Conservation (phyloP, 2,888 invertebrate genomes). For the Rutpela maculata region DNA sequence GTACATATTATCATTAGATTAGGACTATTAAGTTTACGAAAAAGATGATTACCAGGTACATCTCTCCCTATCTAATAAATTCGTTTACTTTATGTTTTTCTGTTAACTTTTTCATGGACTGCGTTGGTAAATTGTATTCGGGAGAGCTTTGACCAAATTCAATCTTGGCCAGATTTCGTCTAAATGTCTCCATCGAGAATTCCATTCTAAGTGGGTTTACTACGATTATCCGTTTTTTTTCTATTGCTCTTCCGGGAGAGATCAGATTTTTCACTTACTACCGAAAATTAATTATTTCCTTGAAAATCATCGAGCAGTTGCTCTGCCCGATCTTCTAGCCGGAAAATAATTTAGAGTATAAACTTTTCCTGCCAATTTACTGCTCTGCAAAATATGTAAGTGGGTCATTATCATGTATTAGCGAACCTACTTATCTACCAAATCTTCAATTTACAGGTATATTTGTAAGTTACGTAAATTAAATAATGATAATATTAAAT, state of each 20-base stretch:
- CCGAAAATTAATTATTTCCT: conserved; percentile 20
- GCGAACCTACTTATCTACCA: background rate
- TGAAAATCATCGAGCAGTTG: background rate
- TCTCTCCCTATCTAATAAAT: background rate
- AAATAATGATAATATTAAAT: too few species aligned
- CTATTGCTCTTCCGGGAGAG: conserved; percentile 13
- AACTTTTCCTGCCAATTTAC: background rate
- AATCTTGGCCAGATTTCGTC: conserved; percentile 34
- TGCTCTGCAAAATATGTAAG: background rate
- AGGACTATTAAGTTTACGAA: too few species aligned
- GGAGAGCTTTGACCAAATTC: conserved; percentile 26
- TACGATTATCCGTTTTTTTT: conserved; percentile 26
- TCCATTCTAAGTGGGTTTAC: conserved; percentile 20
- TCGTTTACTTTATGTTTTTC: conserved; percentile 1
- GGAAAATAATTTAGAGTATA: background rate
- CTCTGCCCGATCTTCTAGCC: background rate
- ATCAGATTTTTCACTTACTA: conserved; percentile 34
- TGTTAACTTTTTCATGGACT: background rate
- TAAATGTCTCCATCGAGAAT: conserved; percentile 28
- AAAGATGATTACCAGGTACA: background rate
- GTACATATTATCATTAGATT: too few species aligned
- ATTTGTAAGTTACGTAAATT: too few species aligned
- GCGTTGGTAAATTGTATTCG: background rate
- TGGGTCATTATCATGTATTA: background rate
- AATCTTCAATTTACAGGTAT: background rate